A percentile compares a stretch with the other conserved stretches of the same genome.
Conservation (phyloP, 2,888 invertebrate genomes). For the Rhingia rostrata region DNA sequence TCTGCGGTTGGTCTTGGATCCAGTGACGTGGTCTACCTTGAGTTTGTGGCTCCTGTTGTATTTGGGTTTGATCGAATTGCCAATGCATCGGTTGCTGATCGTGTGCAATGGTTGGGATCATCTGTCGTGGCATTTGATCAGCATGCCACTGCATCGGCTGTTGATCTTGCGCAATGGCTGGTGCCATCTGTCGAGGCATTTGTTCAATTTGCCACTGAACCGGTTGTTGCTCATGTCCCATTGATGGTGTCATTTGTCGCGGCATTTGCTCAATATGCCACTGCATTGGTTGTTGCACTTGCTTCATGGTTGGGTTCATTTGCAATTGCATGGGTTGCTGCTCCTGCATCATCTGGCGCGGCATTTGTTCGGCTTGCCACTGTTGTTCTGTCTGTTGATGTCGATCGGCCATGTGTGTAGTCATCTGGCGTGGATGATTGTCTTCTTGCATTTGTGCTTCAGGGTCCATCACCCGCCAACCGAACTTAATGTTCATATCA, state of each 20-base stretch:
- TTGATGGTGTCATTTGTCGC: conserved; percentile 19
- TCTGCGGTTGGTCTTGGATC: conserved; percentile 13
- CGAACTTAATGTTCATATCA: conserved; percentile 3
- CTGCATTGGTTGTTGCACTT: conserved; percentile 6
- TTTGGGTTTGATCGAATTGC: not conserved
- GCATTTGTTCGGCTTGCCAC: conserved; percentile 9
- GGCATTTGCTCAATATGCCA: conserved; percentile 25
- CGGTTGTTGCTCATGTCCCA: not conserved
- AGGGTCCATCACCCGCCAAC: not conserved
- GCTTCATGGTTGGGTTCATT: not conserved
- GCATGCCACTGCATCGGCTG: conserved; percentile 28
- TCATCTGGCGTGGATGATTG: conserved; percentile 20
- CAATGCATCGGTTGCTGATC: conserved; percentile 11
- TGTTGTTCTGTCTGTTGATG: not conserved
- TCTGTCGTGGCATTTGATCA: conserved; percentile 24
- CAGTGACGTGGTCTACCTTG: conserved; percentile 23
- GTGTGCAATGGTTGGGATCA: not conserved
- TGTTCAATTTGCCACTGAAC: conserved; percentile 35
- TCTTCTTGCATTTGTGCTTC: conserved; percentile 3
- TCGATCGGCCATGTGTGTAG: conserved; percentile 3
- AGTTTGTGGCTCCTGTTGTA: conserved; percentile 7
- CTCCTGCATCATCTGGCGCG: conserved; percentile 4
- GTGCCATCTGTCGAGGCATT: conserved; percentile 10
- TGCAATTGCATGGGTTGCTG: conserved; percentile 12
- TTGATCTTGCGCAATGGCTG: not conserved